Base-by-base conservation (phyloP, 2,113 vertebrate genomes). In the Grallaria varia region DNA sequence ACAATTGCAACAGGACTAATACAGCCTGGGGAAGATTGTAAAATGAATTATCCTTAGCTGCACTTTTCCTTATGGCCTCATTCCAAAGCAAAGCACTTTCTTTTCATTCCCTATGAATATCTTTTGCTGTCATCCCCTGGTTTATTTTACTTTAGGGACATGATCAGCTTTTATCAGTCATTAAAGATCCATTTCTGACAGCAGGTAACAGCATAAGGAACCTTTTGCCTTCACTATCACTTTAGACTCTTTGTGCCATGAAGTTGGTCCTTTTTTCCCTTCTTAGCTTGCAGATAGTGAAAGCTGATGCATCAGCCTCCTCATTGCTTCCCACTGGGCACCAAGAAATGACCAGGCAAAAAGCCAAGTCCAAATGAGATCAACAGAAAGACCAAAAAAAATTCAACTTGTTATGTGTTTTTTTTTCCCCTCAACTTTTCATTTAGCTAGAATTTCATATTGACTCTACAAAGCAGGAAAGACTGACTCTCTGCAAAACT, bases 71-170 rank as follows among this genome's bases (percentile, higher is more conserved):
- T 89, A 78, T 74, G 86, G 80, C 42, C 45, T 52, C 33, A 59
- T 84, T 96, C 86, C 94, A 95, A 94, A 96, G 87, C 56, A 95
- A 93, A 95, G 63, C 58, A 74, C 73, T 96, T 95, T 84, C 40
- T 8, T 90, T 85, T 95, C 72, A 73, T 85, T 96, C 55, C 13
- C 76, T 75, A 52, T 91, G 84, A 95, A 88, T 87, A 95, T 68
- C 73, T 94, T 92, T 68, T 95, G 39, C 58, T 94, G 76, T 80
- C 75, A 89, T 84, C 50, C 55, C 27, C n/a, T 44, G 12, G 81
- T 91, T 95, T 95, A 95, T 94, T 97, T 93, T 92, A 82, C 94
- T 96, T 87, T 55, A 64, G 94, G 80, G 94, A 75, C 44, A 64
- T 23, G 53, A 80, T 90, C 69, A 74, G 47, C 59, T 90, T 93